A percentile compares a stretch with the other conserved stretches of the same genome.
Evolutionary conservation across 2,888 invertebrate genomes (phyloP).

Genomic region (Calephelis perditalis): DNA sequence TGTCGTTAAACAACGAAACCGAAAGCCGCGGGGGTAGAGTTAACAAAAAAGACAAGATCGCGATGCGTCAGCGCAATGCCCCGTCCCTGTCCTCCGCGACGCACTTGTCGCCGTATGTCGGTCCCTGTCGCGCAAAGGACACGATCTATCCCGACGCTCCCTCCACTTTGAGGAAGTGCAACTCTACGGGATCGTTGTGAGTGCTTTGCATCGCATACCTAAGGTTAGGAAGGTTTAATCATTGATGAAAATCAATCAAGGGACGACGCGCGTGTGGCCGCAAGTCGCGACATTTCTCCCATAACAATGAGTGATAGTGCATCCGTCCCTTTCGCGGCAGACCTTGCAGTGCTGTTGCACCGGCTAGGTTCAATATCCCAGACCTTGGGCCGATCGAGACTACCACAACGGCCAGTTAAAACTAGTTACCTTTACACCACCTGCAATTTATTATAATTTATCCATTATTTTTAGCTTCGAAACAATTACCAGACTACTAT

Average conservation of each 20-base stretch:
- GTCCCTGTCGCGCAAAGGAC: conserved; percentile 38
- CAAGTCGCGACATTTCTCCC: conserved; percentile 69
- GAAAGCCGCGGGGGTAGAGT: conserved; percentile 55
- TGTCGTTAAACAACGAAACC: conserved; percentile 49
- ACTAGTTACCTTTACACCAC: conserved; percentile 66
- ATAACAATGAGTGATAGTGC: conserved; percentile 74
- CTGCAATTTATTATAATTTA: conserved; percentile 59
- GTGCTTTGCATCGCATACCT: conserved; percentile 61
- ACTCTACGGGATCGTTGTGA: conserved; percentile 49
- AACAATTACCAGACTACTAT: conserved; percentile 32
- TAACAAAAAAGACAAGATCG: conserved; percentile 59
- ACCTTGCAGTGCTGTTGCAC: conserved; percentile 66
- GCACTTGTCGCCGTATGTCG: conserved; percentile 50
- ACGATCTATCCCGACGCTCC: conserved; percentile 31
- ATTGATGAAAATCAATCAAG: conserved; percentile 47
- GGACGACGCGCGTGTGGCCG: conserved; percentile 60
- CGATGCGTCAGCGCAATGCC: conserved; percentile 71
- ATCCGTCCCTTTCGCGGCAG: conserved; percentile 68
- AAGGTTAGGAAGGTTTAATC: conserved; percentile 55
- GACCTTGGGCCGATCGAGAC: conserved; percentile 71
- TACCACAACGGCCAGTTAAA: conserved; percentile 53
- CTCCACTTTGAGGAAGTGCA: conserved; percentile 59
- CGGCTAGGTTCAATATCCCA: conserved; percentile 76
- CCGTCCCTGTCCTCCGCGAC: conserved; percentile 36
- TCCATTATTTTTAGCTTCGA: conserved; percentile 52